A percentile compares a stretch with the other conserved stretches of the same genome.
phyloP scores from a whole-genome alignment of 2,888 invertebrate genomes.

The Lithosia quadra region DNA sequence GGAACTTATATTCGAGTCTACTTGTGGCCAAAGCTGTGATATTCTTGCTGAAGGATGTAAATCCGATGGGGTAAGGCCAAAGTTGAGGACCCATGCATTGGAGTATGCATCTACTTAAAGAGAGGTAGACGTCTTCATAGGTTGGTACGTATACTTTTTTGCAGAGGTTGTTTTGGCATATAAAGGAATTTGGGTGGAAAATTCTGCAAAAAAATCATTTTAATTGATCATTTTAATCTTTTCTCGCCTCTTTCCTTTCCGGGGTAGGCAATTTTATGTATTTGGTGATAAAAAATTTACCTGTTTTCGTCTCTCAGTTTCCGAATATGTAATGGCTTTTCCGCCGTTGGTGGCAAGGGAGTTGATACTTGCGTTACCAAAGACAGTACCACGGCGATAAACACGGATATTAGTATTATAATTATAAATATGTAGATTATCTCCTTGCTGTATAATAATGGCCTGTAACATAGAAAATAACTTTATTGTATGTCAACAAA shows the following conservation, averaged over 20 bases:
- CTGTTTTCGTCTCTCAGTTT: constrained; percentile 14
- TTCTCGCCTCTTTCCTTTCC: too few species aligned
- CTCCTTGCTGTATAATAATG: constrained; percentile 7
- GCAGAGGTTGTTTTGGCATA: constrained; percentile 66
- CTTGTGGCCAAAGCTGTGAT: constrained; percentile 85
- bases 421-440: constrained; percentile 19
- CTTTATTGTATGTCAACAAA: too few species aligned
- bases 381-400: constrained; percentile 3
- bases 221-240: too few species aligned
- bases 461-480: neutral
- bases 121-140: constrained; percentile 55
- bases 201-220: constrained; percentile 26
- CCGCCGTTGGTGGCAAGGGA: neutral
- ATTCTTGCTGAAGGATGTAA: constrained; percentile 87
- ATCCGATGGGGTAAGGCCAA: constrained; percentile 93
- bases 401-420: constrained; percentile 13
- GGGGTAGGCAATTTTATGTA: too few species aligned
- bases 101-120: constrained; percentile 90
- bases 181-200: constrained; percentile 52
- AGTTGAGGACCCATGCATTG: constrained; percentile 90
- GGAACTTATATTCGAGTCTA: constrained; percentile 83
- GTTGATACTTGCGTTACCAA: constrained; percentile 2
- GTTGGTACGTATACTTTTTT: constrained; percentile 62
- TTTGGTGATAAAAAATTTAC: too few species aligned
- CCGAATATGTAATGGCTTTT: neutral